phyloP scores from a whole-genome alignment of 2,888 invertebrate species.

The Trilocha varians region DNA sequence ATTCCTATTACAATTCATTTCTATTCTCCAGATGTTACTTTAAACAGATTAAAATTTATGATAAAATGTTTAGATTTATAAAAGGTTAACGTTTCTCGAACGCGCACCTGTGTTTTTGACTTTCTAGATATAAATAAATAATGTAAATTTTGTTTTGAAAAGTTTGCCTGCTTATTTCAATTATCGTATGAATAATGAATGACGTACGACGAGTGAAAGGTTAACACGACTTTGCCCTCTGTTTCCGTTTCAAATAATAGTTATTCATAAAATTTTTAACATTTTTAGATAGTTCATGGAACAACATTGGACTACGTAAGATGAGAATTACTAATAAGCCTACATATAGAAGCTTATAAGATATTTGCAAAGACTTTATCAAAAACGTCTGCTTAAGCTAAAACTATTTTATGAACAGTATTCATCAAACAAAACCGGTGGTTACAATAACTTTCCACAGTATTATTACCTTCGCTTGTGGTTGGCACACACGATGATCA shows the following conservation, averaged over 20 bases:
- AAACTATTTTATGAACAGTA: no score
- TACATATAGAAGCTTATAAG: no score
- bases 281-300: no score
- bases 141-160: conserved; percentile 17
- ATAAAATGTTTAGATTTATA: conserved; percentile 12
- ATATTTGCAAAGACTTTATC: no score
- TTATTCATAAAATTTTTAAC: background rate
- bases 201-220: conserved; percentile 54
- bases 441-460: no score
- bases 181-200: conserved; percentile 50
- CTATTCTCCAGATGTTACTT: conserved; percentile 18
- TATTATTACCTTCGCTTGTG: no score
- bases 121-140: conserved; percentile 7
- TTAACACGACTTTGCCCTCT: conserved; percentile 44
- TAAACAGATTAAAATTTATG: conserved; percentile 19
- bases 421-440: no score
- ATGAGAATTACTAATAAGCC: no score
- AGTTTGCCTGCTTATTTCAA: conserved; percentile 27
- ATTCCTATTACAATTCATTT: conserved; percentile 13
- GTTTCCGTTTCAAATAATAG: conserved; percentile 5
- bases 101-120: conserved; percentile 21
- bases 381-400: no score
- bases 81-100: conserved; percentile 18
- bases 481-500: no score
- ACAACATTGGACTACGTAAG: no score